phyloP scores from a whole-genome alignment of 1,140 invertebrate genomes.

The Drosophila setifemur region DNA sequence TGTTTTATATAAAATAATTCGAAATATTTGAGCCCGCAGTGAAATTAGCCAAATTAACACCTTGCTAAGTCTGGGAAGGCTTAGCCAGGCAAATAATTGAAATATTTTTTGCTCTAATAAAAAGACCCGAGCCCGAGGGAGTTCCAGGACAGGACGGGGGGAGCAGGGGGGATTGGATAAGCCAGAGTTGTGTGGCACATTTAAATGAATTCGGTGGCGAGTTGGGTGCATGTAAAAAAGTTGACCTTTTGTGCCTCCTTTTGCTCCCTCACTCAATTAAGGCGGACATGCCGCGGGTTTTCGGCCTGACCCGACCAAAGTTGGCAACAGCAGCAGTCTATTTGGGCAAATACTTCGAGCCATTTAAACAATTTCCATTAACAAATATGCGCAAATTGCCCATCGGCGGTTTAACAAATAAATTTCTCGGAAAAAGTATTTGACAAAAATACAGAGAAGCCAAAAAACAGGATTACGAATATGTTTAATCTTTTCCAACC shows the following conservation, averaged over 20 bases:
- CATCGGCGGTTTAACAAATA: constrained; percentile 79
- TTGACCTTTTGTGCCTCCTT: constrained; percentile 59
- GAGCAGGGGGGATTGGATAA: not conserved
- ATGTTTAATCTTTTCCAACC: constrained; percentile 66
- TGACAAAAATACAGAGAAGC: constrained; percentile 61
- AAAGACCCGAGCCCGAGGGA: constrained; percentile 27
- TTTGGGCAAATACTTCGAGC: constrained; percentile 72
- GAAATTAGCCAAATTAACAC: constrained; percentile 81
- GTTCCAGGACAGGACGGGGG: too few species aligned
- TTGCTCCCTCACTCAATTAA: constrained; percentile 66
- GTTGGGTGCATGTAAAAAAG: constrained; percentile 47
- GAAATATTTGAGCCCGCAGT: constrained; percentile 74
- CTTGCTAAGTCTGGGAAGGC: constrained; percentile 56
- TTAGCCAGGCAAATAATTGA: constrained; percentile 70
- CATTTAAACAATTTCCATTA: constrained; percentile 81
- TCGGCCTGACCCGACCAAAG: constrained; percentile 1
- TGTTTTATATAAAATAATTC: constrained; percentile 74
- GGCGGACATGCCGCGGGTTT: constrained; percentile 22
- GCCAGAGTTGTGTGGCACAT: constrained; percentile 38
- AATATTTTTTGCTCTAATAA: constrained; percentile 78
- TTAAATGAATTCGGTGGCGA: constrained; percentile 13
- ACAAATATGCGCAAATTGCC: constrained; percentile 79
- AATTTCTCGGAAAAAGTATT: constrained; percentile 62
- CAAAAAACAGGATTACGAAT: constrained; percentile 13
- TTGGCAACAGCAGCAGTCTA: constrained; percentile 45